Evolutionary conservation across 2,113 vertebrate species (phyloP), one percentile per base, ranked within the genome.

Genomic region (Gambusia affinis): DNA sequence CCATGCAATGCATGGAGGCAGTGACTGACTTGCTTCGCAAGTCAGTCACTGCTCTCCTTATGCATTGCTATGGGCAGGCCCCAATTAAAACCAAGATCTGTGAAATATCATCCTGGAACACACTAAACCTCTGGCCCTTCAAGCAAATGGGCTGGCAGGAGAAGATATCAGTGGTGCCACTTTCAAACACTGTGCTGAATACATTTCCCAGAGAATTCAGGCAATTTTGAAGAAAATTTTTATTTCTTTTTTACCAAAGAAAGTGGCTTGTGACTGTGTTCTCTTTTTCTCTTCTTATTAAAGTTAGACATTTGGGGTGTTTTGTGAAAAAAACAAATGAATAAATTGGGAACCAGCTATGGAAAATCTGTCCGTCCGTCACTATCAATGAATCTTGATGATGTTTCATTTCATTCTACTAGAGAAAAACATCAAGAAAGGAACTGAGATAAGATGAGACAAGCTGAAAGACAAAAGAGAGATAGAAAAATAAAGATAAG

Each of bases 401-500:
- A 88, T 87, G 81, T 85, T 85, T 86, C 83, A 70, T 81, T 88
- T 74, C 80, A 78, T 73, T 62, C 60, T 35, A 80, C 74, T 81
- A 79, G 67, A 83, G 64, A 67, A 90, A 70, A 76, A 22, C 44
- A 47, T 47, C 44, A 5, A 5, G 17, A 47, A 47, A 44, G 44
- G 57, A 64, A 82, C 76, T 71, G 63, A 74, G 61, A 35, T 63
- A 77, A 65, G 65, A 84, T 1, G 67, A 76, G 67, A 44, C 44
- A 72, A 82, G 72, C 67, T 86, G 76, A 92, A 82, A 85, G 82
- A 84, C 85, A 88, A 71, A 75, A 84, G 82, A 81, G 76, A 88
- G 85, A 87, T 66, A 72, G 86, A 90, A 87, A 76, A 85, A 88
- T 81, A 71, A 85, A 88, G 83, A 87, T 37, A 80, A 86, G 85